Evolutionary conservation across 2,888 invertebrate genomes (phyloP), one percentile per base, ranked within the genome.

Genomic region (Matsumyia berberina): DNA sequence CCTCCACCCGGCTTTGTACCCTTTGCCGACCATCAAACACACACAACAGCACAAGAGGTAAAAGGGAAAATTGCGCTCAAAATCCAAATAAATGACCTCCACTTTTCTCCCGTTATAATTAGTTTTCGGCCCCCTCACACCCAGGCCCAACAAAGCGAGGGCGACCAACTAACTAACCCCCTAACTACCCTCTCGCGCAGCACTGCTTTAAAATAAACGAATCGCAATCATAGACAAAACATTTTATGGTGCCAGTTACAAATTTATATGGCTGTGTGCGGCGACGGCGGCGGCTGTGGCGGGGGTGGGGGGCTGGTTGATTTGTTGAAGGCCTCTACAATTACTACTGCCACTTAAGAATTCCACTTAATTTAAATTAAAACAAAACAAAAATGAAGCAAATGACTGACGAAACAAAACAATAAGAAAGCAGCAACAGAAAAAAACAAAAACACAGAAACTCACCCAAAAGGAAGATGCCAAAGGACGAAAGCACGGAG

Each of bases 201-300:
- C 44, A 64, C 64, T 66, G 69, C 78, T 73, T 70, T 70, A 57
- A 76, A 86, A 78, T 66, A 83, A 87, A 87, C 86, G 86, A 86
- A 86, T 83, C 82, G 86, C 87, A 87, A 87, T 87, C 86, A 87
- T 86, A 87, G 86, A 77, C 80, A 85, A 85, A 80, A 80, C 80
- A 80, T 85, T 85, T 80, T 76, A 85, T 74, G 85, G 85, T 85
- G 74, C 85, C 85, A 85, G 85, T 85, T 85, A 85, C 85, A 80
- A 85, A 85, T 85, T 85, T 76, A 80, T 85, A 76, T 76, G 74
- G 70, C 69, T 67, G 17, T 17, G 53, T 46, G 17, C 4, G 29
- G n/a, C 39, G 7, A 24, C 15, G 46, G 9, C 29, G 55, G 57
- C n/a, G 35, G 53, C 4, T 1, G 2, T 19, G 31, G 8, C 0